phyloP scores from a whole-genome alignment of 2,113 vertebrate genomes.

The Dasyprocta punctata region DNA sequence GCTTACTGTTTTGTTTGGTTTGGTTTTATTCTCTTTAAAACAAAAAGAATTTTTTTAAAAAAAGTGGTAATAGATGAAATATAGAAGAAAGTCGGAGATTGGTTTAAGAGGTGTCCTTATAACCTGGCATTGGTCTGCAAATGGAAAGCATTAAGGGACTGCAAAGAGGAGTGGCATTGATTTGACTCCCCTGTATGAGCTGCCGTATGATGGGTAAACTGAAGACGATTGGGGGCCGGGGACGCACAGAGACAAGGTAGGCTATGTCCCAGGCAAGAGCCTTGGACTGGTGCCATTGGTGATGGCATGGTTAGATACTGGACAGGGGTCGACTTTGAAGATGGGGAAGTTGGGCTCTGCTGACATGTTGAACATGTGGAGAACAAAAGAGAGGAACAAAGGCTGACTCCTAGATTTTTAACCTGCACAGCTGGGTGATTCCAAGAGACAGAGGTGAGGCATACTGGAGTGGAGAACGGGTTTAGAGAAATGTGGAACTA shows the following conservation, averaged over 20 bases:
- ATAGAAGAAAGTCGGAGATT: neutral
- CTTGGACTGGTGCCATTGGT: neutral
- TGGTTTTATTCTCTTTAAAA: too few relatives aligned
- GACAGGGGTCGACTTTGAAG: neutral
- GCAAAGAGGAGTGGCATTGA: neutral
- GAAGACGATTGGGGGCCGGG: neutral
- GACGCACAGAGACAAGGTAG: neutral
- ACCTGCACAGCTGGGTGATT: neutral
- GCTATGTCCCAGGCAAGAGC: neutral
- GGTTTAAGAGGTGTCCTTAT: neutral
- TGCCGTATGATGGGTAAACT: neutral
- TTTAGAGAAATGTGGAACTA: neutral
- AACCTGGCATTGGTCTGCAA: neutral
- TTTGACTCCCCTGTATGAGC: neutral
- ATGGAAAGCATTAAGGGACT: neutral
- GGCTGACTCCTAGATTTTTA: neutral
- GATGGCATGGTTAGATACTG: neutral
- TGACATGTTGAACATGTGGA: neutral
- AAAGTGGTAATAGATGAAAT: slow-evolving; percentile 24
- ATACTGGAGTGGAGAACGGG: neutral
- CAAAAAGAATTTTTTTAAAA: too few relatives aligned
- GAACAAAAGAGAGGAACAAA: neutral
- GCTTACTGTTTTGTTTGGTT: too few relatives aligned
- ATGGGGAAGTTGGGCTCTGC: neutral
- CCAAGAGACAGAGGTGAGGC: neutral